A percentile compares a stretch with the other conserved stretches of the same genome.
These are phyloP conservation scores for Micronycteris hirsuta DNA, from an alignment of 2,113 vertebrate genomes.

Conservation along the genomic window DNA sequence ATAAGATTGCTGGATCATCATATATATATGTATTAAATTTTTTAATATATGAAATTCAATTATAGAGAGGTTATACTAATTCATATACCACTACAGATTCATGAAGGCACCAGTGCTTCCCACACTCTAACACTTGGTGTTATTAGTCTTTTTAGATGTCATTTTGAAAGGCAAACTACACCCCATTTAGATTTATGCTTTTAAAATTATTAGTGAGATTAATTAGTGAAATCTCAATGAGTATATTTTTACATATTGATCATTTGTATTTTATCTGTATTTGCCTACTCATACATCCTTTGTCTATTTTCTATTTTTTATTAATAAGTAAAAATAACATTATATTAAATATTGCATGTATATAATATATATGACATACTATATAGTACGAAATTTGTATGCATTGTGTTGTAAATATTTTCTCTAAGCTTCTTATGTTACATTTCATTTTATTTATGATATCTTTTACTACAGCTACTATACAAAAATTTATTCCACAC, in stretches of 20 bases:
- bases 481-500: not conserved
- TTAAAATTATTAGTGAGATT: not conserved
- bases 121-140: not conserved
- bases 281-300: not conserved
- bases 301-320: not conserved
- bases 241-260: not conserved
- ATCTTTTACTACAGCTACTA: not conserved
- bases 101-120: not conserved
- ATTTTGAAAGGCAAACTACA: not conserved
- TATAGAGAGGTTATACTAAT: not conserved
- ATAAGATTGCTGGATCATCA: not conserved
- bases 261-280: not conserved
- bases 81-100: not conserved
- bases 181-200: not conserved
- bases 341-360: not conserved
- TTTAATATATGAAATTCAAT: not conserved
- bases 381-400: not conserved
- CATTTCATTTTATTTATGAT: not conserved
- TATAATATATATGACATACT: not conserved
- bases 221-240: no score
- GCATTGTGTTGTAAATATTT: not conserved
- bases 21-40: not conserved
- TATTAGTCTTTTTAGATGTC: not conserved
- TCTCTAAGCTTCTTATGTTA: not conserved
- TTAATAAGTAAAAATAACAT: not conserved